These are phyloP conservation scores for Lordiphosa fenestrarum DNA, from an alignment of 2,888 invertebrate species.

Conservation along the genomic window DNA sequence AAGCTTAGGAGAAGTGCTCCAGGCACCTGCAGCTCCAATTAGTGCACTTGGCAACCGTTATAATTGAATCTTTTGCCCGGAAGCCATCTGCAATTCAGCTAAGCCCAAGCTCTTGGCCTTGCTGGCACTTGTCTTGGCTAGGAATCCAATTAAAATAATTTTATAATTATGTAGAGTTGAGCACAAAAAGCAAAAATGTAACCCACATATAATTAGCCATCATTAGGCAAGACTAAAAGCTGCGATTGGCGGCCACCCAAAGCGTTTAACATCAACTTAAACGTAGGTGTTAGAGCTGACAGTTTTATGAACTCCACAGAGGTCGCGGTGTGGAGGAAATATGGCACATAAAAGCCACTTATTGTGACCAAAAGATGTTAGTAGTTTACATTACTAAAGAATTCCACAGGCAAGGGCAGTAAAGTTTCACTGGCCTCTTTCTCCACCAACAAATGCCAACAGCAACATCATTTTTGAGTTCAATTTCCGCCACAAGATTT, in stretches of 20 bases:
- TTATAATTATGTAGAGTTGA: conserved; percentile 54
- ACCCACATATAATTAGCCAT: conserved; percentile 65
- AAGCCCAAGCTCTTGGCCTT: conserved; percentile 4
- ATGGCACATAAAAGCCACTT: neutral
- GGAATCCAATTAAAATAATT: conserved; percentile 67
- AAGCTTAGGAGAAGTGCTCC: conserved; percentile 19
- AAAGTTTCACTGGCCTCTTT: conserved; percentile 1
- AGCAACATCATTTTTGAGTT: conserved; percentile 30
- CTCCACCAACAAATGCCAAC: conserved; percentile 11
- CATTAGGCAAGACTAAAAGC: conserved; percentile 40
- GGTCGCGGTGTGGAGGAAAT: neutral
- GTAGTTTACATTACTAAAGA: conserved; percentile 9
- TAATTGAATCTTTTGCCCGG: conserved; percentile 40
- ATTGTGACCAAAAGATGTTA: neutral
- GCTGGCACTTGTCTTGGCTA: conserved; percentile 22
- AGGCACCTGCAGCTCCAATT: conserved; percentile 30
- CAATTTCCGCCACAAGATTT: conserved; percentile 55
- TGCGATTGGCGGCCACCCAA: conserved; percentile 48
- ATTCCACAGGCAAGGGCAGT: neutral
- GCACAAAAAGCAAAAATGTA: conserved; percentile 62
- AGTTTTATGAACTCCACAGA: conserved; percentile 1
- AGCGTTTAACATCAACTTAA: conserved; percentile 45
- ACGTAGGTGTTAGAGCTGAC: conserved; percentile 39
- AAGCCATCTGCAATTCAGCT: conserved; percentile 24
- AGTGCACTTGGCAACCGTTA: conserved; percentile 53